Evolutionary conservation across 1,140 invertebrate genomes (phyloP), one percentile per base, ranked within the genome.

Genomic region (Drosophila kikkawai): DNA sequence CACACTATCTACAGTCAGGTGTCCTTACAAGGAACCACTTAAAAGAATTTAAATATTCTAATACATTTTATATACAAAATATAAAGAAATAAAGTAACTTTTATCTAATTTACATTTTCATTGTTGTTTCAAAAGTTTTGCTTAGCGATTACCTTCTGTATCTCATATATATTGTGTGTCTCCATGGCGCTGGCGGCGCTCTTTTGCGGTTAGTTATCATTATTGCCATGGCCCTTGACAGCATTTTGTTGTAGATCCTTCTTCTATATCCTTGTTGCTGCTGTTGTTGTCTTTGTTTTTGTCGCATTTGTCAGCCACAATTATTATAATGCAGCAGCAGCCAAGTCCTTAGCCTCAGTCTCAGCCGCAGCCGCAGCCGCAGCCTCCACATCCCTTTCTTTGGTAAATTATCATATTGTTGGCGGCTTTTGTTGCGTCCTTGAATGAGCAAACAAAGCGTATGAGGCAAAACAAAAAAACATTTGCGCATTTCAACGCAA

Each of bases 181-280:
- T 66, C 44, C 56, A 59, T 56, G 71, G 61, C 57, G 67, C 76
- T 71, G 26, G 66, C 76, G 64, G 67, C 79, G 67, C 83, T 86
- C 83, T 82, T 82, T 60, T 71, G 82, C 71, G 82, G 83, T 86
- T 86, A 86, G 82, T 86, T 86, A 87, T 86, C 79, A 86, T 86
- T 86, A 86, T 86, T 87, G 75, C 67, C 82, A 73, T 58, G 75
- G 58, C 79, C 70, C 83, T 79, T 61, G 70, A 70, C 69, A 63
- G 66, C 79, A 68, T 80, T 87, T 87, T 80, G 78, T 84, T 80
- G 67, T 57, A 51, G 66, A 69, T 73, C 56, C 61, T 42, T 56
- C 69, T 22, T 29, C 6, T 8, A 58, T 42, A 39, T 60, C 58
- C 42, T 64, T 65, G 60, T 75, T 74, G 15, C 48, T 45, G 51